A percentile compares a stretch with the other conserved stretches of the same genome.
Conservation (phyloP, 2,888 invertebrate species). For the Diarsia brunnea region DNA sequence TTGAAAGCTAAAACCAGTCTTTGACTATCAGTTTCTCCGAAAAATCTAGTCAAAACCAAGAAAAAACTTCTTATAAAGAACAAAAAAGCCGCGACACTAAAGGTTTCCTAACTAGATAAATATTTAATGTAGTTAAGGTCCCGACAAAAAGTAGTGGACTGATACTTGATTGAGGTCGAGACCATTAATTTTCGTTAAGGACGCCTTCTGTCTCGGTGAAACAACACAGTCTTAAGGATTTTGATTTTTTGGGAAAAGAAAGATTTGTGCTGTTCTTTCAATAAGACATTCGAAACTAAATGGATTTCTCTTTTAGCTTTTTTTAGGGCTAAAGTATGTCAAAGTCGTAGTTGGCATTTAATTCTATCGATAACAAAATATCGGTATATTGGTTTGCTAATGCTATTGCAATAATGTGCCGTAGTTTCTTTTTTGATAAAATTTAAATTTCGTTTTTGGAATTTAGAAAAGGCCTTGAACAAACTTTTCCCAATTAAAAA, state of each 20-base stretch:
- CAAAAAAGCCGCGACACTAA: constrained; percentile 28
- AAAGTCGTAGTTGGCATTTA: not conserved
- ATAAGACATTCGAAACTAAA: not conserved
- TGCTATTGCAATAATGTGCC: not conserved
- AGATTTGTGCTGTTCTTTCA: not conserved
- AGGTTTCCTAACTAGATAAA: constrained; percentile 36
- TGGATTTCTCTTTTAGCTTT: not conserved
- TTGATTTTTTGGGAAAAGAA: constrained; percentile 16
- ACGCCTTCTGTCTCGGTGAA: constrained; percentile 48
- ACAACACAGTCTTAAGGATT: constrained; percentile 38
- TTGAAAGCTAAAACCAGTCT: no score
- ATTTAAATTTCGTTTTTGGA: not conserved
- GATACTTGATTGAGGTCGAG: constrained; percentile 53
- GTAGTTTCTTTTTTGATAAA: not conserved
- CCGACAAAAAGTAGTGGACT: constrained; percentile 52
- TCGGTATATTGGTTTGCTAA: not conserved
- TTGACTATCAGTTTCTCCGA: not conserved
- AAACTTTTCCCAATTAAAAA: not conserved
- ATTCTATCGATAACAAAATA: not conserved
- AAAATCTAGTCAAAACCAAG: not conserved
- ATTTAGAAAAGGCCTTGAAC: not conserved
- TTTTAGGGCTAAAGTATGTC: not conserved
- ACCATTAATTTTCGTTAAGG: constrained; percentile 63
- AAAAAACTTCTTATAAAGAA: not conserved
- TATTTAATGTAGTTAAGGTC: constrained; percentile 47